Percentiles rank a stretch among this genome's conserved stretches.
Conservation (phyloP, 2,113 vertebrate species). For the Cygnus atratus region DNA sequence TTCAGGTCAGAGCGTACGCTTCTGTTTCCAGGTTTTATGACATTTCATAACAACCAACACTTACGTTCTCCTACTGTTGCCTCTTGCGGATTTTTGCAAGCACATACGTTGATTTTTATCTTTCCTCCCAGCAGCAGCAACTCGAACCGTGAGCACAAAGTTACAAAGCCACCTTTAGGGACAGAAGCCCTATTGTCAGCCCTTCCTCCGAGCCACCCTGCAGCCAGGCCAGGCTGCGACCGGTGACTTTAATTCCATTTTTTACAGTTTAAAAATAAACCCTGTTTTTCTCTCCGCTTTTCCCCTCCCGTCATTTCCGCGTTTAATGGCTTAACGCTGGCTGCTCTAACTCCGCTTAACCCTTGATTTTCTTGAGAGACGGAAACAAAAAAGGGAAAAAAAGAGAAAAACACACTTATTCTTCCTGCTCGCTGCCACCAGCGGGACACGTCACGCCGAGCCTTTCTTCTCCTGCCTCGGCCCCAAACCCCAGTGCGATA, state of each 20-base stretch:
- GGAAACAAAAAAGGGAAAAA: not conserved
- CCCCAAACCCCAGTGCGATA: constrained; percentile 37
- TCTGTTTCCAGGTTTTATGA: constrained; percentile 12
- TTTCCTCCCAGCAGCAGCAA: not conserved
- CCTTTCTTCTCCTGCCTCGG: constrained; percentile 57
- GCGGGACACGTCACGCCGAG: constrained; percentile 53
- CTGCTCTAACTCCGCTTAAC: constrained; percentile 53
- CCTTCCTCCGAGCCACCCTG: not conserved
- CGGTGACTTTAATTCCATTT: constrained; percentile 9
- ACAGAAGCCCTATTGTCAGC: not conserved
- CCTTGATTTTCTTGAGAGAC: constrained; percentile 47
- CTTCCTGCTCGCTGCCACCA: constrained; percentile 50
- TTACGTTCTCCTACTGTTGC: not conserved
- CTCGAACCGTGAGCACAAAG: not conserved
- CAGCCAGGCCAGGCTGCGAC: not conserved
- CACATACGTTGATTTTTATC: not conserved
- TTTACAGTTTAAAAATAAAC: constrained; percentile 48
- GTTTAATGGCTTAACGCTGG: constrained; percentile 27
- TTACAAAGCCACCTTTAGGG: not conserved
- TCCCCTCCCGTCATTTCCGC: constrained; percentile 51
- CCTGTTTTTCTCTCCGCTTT: not conserved
- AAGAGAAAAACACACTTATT: no score
- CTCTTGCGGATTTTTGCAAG: not conserved
- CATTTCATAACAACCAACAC: constrained; percentile 16
- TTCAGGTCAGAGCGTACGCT: constrained; percentile 14